Percentiles rank a stretch among this genome's conserved stretches.
phyloP scores from a whole-genome alignment of 2,797 vertebrate genomes.

The Manis pentadactyla region DNA sequence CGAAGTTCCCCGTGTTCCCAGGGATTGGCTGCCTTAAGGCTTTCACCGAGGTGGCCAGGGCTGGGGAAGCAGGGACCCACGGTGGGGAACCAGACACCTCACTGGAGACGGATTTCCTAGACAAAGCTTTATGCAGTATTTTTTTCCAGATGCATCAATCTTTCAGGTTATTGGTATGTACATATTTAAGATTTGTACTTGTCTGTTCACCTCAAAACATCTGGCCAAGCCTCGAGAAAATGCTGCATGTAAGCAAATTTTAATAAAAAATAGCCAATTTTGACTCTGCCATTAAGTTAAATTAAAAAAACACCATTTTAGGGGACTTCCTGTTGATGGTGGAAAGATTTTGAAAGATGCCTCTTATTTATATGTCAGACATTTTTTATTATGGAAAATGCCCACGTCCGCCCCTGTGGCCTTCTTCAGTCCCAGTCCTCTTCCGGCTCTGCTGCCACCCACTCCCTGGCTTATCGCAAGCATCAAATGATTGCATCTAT shows the following conservation, averaged over 20 bases:
- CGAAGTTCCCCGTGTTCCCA: accelerated
- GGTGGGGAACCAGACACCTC: neutral
- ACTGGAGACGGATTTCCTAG: neutral
- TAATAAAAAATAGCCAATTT: neutral
- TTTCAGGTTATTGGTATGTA: neutral
- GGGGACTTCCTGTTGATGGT: neutral
- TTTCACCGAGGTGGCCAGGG: neutral
- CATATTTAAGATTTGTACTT: neutral
- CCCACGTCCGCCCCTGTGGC: neutral
- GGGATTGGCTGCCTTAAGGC: too few species aligned
- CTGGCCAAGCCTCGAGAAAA: neutral
- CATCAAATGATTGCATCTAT: neutral
- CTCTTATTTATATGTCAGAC: neutral
- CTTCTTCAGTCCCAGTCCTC: neutral
- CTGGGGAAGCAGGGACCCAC: neutral
- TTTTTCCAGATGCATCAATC: too few species aligned
- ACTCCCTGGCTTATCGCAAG: neutral
- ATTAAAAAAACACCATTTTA: neutral
- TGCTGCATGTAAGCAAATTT: neutral
- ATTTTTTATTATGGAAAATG: neutral
- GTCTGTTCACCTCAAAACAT: neutral
- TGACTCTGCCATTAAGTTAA: neutral
- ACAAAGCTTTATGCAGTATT: too few species aligned
- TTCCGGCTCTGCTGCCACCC: neutral
- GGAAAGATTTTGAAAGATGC: neutral